Conservation (phyloP, 2,113 vertebrate species). For the Stegostoma tigrinum region DNA sequence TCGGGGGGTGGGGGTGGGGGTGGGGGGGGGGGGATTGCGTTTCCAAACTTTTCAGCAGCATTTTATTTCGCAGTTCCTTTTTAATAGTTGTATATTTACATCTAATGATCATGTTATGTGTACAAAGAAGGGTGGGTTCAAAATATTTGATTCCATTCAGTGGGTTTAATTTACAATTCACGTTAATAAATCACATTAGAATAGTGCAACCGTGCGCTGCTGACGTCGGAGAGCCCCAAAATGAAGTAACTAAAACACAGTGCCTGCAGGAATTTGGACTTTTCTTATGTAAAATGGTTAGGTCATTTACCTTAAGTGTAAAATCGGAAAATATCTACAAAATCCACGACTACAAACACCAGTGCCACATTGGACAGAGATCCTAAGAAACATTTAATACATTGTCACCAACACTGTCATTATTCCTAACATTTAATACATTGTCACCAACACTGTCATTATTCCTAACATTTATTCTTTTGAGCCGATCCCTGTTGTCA, state of each 20-base stretch:
- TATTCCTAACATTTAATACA: background rate
- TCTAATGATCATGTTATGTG: background rate
- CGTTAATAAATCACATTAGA: constrained; percentile 14
- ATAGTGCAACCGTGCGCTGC: constrained; percentile 12
- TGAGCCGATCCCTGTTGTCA: background rate
- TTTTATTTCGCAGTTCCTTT: background rate
- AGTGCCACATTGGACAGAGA: background rate
- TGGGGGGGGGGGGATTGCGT: background rate
- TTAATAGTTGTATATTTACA: constrained; percentile 9
- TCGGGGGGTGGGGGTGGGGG: background rate
- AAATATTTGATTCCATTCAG: background rate
- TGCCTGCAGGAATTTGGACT: background rate
- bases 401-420: background rate
- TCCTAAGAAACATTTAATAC: background rate
- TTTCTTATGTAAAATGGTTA: background rate
- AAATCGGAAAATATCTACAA: background rate
- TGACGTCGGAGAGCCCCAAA: background rate
- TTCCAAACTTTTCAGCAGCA: background rate
- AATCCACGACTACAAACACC: too few relatives aligned
- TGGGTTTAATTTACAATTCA: background rate
- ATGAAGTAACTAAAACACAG: background rate
- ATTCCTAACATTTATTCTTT: background rate
- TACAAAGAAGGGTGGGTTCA: background rate
- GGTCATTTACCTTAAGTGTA: background rate
- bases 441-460: background rate